Evolutionary conservation across 2,797 vertebrate species (phyloP).

Genomic region (Chromis chromis): DNA sequence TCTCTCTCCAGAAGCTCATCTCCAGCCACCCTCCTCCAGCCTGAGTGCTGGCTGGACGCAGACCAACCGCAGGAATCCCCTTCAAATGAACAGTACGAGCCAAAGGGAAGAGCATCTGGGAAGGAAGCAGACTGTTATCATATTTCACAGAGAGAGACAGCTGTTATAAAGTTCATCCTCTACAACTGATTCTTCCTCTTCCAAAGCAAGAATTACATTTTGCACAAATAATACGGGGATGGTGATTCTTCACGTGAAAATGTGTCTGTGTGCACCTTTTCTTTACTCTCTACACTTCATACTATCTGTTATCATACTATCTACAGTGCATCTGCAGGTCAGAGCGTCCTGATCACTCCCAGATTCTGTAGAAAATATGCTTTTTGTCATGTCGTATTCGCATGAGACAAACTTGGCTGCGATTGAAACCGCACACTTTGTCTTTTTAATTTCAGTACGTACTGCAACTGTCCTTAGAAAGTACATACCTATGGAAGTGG

Average conservation of each 20-base stretch:
- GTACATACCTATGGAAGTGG: too few relatives aligned
- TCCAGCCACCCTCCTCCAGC: slow-evolving; percentile 84
- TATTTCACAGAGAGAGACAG: slow-evolving; percentile 27
- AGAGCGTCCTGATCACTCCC: not conserved
- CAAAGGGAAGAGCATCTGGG: slow-evolving; percentile 84
- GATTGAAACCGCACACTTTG: too few relatives aligned
- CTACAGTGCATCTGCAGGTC: not conserved
- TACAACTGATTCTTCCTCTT: not conserved
- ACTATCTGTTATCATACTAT: not conserved
- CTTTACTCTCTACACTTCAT: not conserved
- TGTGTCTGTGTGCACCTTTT: not conserved
- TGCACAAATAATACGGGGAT: not conserved
- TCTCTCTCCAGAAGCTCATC: slow-evolving; percentile 67
- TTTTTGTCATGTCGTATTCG: too few relatives aligned
- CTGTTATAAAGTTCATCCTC: slow-evolving; percentile 13
- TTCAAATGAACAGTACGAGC: slow-evolving; percentile 92
- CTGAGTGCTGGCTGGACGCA: slow-evolving; percentile 67
- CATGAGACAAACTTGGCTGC: too few relatives aligned
- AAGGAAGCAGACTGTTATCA: slow-evolving; percentile 21
- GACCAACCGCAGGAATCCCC: slow-evolving; percentile 88
- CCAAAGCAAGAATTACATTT: slow-evolving; percentile 4
- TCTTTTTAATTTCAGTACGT: too few relatives aligned
- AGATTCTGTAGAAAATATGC: not conserved
- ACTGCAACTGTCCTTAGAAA: too few relatives aligned
- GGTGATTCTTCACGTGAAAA: not conserved